Evolutionary conservation across 2,113 vertebrate genomes (phyloP).

Genomic region (Peromyscus maniculatus): DNA sequence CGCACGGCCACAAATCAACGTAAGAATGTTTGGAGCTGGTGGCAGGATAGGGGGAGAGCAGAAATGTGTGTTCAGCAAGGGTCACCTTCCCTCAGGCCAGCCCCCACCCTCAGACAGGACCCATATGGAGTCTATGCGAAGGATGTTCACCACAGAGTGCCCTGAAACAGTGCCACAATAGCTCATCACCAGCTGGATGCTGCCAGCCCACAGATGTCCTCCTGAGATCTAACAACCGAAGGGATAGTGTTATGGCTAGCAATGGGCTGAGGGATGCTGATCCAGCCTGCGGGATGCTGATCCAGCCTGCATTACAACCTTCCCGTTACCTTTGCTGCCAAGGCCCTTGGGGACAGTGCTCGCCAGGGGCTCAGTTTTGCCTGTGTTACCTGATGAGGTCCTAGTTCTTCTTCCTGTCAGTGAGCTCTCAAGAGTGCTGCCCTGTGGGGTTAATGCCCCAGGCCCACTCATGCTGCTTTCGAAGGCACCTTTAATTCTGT

Average conservation of each 20-base stretch:
- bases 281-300: no score
- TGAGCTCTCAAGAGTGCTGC: not conserved
- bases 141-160: no score
- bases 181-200: not conserved
- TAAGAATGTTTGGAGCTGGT: not conserved
- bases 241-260: not conserved
- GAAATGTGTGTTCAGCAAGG: not conserved
- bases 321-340: not conserved
- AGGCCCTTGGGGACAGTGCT: not conserved
- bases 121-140: not conserved
- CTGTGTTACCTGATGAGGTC: not conserved
- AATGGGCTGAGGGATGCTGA: not conserved
- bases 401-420: not conserved
- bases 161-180: not conserved
- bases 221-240: not conserved
- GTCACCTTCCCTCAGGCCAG: not conserved
- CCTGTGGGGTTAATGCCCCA: not conserved
- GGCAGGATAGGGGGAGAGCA: no score
- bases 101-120: not conserved
- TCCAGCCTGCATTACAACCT: no score
- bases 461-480: no score
- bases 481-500: no score
- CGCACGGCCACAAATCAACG: rapidly evolving
- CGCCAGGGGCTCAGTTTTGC: not conserved
- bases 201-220: not conserved